Evolutionary conservation across 2,888 invertebrate genomes (phyloP), one percentile per base, ranked within the genome.

Genomic region (Polydrusus tereticollis): DNA sequence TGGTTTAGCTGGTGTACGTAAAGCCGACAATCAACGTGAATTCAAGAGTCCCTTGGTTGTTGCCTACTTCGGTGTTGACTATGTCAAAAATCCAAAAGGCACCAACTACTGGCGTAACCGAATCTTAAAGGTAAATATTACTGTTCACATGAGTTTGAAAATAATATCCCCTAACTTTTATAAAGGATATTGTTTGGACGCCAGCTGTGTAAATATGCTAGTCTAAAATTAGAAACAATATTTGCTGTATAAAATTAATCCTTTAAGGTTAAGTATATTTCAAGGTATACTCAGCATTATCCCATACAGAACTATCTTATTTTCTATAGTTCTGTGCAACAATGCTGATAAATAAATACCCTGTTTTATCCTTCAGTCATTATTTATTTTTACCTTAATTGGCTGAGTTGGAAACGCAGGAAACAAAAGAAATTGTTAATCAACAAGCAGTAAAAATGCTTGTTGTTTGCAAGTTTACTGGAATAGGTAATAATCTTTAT

Each of bases 41-140:
- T 99, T 99, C 88, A 90, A 89, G 80, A 93, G 93, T 82, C 99
- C 99, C 1, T 86, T 97, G 74, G 90, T 99, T 47, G 92, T 96
- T 65, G 98, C 94, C 26, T 99, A 96, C 87, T 99, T 93, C 86
- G 90, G 89, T 78, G 97, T 99, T 10, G 99, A 99, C 86, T 99
- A 99, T 83, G 90, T 92, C 26, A 99, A 98, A 88, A 99, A 99
- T 86, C 89, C 93, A 21, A 99, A 99, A 87, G 99, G 97, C 58
- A 98, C 98, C 63, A 98, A 99, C 88, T 99, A 99, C 89, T 99
- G 99, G 98, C 93, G 98, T 81, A 98, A 98, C 87, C 92, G 98
- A 77, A 92, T 98, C 60, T 90, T 98, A 80, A 98, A 98, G 88
- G 91, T 90, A 77, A 41, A n/a, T 45, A 55, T 38, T 16, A n/a